A percentile compares a stretch with the other conserved stretches of the same genome.
phyloP scores from a whole-genome alignment of 2,888 invertebrate genomes.

The Idaea dimidiata region DNA sequence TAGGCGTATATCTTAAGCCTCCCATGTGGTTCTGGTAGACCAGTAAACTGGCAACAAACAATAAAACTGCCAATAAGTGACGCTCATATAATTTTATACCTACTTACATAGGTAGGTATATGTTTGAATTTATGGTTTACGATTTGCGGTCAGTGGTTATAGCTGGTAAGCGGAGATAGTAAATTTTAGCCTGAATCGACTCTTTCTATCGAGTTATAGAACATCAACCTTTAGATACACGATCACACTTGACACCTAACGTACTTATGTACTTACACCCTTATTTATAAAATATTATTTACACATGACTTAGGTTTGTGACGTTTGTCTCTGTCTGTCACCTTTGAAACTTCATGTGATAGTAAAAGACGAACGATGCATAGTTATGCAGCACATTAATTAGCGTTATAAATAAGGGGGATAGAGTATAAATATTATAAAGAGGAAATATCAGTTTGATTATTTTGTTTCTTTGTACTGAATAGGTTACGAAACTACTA shows the following conservation, averaged over 20 bases:
- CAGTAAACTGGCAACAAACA: constrained; percentile 17
- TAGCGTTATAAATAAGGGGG: no score
- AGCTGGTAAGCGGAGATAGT: constrained; percentile 6
- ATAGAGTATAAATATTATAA: no score
- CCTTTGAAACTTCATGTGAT: no score
- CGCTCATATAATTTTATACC: constrained; percentile 30
- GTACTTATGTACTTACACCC: no score
- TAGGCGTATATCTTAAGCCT: neutral
- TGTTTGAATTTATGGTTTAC: constrained; percentile 13
- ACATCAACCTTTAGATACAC: neutral
- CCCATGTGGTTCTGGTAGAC: neutral
- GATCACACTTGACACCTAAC: neutral
- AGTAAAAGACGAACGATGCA: no score
- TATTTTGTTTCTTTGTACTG: no score
- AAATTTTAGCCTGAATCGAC: constrained; percentile 14
- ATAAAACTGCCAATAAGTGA: constrained; percentile 25
- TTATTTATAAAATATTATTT: no score
- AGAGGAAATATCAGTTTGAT: no score
- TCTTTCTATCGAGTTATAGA: neutral
- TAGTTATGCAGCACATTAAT: no score
- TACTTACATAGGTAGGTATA: neutral
- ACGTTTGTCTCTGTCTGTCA: no score
- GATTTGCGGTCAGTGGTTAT: constrained; percentile 6
- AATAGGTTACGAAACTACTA: no score
- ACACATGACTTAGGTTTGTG: no score